A percentile compares a stretch with the other conserved stretches of the same genome.
These are phyloP conservation scores for Ariopsis seemanni DNA, from an alignment of 2,113 vertebrate species.

Conservation along the genomic window DNA sequence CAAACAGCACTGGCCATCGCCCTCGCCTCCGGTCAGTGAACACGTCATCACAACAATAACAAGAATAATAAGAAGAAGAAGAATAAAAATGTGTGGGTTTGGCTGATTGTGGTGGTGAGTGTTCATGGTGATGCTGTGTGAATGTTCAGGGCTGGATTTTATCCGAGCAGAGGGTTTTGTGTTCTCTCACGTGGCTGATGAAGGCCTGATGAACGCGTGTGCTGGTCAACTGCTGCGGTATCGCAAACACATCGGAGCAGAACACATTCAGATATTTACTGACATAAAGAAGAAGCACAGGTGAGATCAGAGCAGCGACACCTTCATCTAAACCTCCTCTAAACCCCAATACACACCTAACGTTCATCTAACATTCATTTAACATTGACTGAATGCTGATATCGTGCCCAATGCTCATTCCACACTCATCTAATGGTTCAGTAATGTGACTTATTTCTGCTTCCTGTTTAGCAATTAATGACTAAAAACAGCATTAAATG, in stretches of 20 bases:
- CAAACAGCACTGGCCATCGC: slow-evolving; percentile 76
- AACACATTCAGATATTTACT: slow-evolving; percentile 82
- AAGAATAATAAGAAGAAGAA: too few species aligned
- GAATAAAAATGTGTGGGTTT: neutral
- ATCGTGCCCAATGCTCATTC: neutral
- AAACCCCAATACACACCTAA: neutral
- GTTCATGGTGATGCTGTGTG: slow-evolving; percentile 3
- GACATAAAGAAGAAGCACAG: slow-evolving; percentile 93
- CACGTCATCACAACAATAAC: neutral
- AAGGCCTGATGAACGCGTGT: slow-evolving; percentile 82
- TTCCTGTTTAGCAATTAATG: neutral
- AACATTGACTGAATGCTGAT: neutral
- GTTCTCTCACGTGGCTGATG: slow-evolving; percentile 80
- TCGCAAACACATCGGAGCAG: slow-evolving; percentile 78
- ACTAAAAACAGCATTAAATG: neutral
- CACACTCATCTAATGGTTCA: neutral
- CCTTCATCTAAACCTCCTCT: neutral
- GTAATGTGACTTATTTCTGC: neutral
- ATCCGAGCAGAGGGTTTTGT: slow-evolving; percentile 81
- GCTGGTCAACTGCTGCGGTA: slow-evolving; percentile 79
- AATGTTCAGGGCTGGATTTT: slow-evolving; percentile 75
- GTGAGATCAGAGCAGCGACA: slow-evolving; percentile 58
- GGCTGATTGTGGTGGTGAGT: neutral
- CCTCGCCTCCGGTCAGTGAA: slow-evolving; percentile 77
- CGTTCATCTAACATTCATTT: neutral